These are phyloP conservation scores for Vanessa cardui DNA, from an alignment of 2,888 invertebrate genomes.

Conservation along the genomic window DNA sequence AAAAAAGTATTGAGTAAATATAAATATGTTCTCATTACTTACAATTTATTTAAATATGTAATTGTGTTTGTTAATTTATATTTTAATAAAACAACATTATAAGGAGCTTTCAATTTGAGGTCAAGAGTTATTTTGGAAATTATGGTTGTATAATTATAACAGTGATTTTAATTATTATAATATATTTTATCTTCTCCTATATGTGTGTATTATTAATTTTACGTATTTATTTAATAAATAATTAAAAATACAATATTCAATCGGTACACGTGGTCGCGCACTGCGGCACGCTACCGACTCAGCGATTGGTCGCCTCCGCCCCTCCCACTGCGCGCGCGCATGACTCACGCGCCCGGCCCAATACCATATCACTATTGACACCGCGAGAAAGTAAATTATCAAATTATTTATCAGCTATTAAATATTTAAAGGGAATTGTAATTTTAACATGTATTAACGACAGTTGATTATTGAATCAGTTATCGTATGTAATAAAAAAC, in stretches of 20 bases:
- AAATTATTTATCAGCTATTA: conserved; percentile 10
- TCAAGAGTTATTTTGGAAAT: too few species aligned
- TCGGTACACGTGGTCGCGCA: conserved; percentile 60
- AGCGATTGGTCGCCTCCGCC: conserved; percentile 70
- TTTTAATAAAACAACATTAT: too few species aligned
- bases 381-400: conserved; percentile 22
- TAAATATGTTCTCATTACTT: too few species aligned
- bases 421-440: neutral
- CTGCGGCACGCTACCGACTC: conserved; percentile 55
- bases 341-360: conserved; percentile 45
- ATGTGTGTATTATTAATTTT: too few species aligned
- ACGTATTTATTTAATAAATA: neutral
- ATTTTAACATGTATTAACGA: neutral
- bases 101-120: too few species aligned
- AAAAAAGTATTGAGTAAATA: too few species aligned
- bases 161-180: too few species aligned
- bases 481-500: too few species aligned
- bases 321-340: conserved; percentile 64
- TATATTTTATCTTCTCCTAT: too few species aligned
- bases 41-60: too few species aligned
- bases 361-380: conserved; percentile 32
- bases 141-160: too few species aligned
- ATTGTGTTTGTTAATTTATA: too few species aligned
- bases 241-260: neutral
- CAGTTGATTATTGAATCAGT: neutral